A percentile compares a stretch with the other conserved stretches of the same genome.
Conservation (phyloP, 2,797 vertebrate genomes). For the Oreonectes daqikongensis region DNA sequence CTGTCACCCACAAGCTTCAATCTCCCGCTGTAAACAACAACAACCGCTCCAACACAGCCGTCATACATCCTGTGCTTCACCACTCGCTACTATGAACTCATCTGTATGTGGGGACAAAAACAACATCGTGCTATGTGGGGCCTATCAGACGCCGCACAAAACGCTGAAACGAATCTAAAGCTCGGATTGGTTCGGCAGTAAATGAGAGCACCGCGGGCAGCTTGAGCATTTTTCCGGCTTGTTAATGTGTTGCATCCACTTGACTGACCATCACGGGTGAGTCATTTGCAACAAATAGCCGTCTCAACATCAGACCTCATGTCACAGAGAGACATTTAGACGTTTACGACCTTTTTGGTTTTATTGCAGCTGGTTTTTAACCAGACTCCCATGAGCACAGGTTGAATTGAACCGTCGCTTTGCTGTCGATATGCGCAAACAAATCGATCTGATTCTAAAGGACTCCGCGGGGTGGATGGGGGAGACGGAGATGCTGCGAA, state of each 20-base stretch:
- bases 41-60: constrained; percentile 30
- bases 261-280: constrained; percentile 41
- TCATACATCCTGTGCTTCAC: constrained; percentile 11
- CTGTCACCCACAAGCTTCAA: constrained; percentile 71
- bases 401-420: constrained; percentile 53
- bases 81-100: constrained; percentile 25
- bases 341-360: constrained; percentile 34
- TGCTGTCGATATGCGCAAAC: constrained; percentile 60
- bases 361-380: constrained; percentile 32
- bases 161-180: constrained; percentile 32
- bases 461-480: constrained; percentile 44
- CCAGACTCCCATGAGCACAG: constrained; percentile 52
- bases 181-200: constrained; percentile 38
- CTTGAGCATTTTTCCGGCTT: constrained; percentile 20
- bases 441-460: constrained; percentile 66
- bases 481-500: constrained; percentile 39
- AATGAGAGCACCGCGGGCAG: background rate
- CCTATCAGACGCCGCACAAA: constrained; percentile 15
- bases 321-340: constrained; percentile 41
- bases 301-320: constrained; percentile 36
- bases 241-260: constrained; percentile 43
- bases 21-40: constrained; percentile 52
- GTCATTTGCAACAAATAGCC: constrained; percentile 35
- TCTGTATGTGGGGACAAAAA: constrained; percentile 12
- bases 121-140: constrained; percentile 2